Base-by-base conservation (phyloP, 2,113 vertebrate genomes). In the Catharus bicknelli region DNA sequence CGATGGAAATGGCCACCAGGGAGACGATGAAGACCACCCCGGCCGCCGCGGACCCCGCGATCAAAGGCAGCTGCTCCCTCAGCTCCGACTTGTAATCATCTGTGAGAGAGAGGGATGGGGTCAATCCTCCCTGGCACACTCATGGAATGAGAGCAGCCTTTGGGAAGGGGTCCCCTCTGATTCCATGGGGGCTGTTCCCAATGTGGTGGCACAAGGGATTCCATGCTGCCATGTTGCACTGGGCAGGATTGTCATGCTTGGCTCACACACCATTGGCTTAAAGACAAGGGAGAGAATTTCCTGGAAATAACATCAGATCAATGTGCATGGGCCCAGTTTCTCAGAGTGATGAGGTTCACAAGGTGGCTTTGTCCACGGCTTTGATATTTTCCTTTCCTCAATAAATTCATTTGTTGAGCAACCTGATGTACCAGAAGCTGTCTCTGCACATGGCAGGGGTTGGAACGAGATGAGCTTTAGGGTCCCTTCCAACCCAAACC, bases 71-170 rank as follows among this genome's bases (percentile, higher is more conserved):
- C 97, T 99, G 99, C 79, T 99, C 99, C 74, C 99, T 98, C 96
- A 99, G 97, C 97, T 99, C 99, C 0, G 99, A 99, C 97, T 99
- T 99, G 98, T 99, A 99, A 97, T 99, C 99, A 43, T 99, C 99
- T 99, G 97, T n/a, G 89, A 67, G 67, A 90, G 74, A 83, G 75
- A 62, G 38, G 36, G 40, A 36, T 0, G 0, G 34, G 45, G 16
- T 95, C 47, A 87, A 10, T 7, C 42, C 29, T 66, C 47, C 68
- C 38, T 25, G 13, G 32, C 16, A n/a, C 0, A 0, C 18, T 16
- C 43, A 30, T 0, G 6, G 43, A 45, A 21, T 5, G 54, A 61
- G 16, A 47, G 66, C 27, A 86, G 51, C 36, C 27, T 55, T 36
- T 25, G 22, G 17, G 14, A 82, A 91, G 40, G 36, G 43, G 32